These are phyloP conservation scores for Phymastichus coffea DNA, from an alignment of 1,140 invertebrate genomes.

Conservation along the genomic window DNA sequence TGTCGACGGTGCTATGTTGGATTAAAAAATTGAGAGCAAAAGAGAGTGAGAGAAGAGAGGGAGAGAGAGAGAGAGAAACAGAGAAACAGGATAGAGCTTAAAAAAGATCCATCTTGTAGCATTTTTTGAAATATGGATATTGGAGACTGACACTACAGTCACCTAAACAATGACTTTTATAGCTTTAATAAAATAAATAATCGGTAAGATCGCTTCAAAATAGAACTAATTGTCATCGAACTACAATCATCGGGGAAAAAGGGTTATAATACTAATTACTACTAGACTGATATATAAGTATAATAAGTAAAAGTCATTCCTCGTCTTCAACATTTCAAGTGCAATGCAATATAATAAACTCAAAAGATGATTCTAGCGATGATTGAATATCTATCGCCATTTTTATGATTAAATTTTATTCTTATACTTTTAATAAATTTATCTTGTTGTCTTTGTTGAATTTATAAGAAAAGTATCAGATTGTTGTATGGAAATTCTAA, in stretches of 20 bases:
- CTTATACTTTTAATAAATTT: no score
- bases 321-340: slow-evolving; percentile 1
- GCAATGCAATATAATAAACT: slow-evolving; percentile 21
- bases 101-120: no score
- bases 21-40: neutral
- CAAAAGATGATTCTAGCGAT: neutral
- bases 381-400: neutral
- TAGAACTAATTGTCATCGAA: neutral
- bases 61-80: no score
- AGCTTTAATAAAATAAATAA: slow-evolving; percentile 3
- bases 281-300: slow-evolving; percentile 15
- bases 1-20: neutral
- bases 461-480: no score
- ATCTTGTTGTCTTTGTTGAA: no score
- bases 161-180: neutral
- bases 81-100: no score
- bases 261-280: neutral
- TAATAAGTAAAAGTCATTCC: slow-evolving; percentile 6
- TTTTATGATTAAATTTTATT: no score
- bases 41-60: no score
- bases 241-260: neutral
- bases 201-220: neutral
- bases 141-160: neutral
- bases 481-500: no score
- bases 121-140: no score